Percentiles rank a stretch among this genome's conserved stretches.
Conservation (phyloP, 2,888 invertebrate species). For the Sarcophaga subvicina region DNA sequence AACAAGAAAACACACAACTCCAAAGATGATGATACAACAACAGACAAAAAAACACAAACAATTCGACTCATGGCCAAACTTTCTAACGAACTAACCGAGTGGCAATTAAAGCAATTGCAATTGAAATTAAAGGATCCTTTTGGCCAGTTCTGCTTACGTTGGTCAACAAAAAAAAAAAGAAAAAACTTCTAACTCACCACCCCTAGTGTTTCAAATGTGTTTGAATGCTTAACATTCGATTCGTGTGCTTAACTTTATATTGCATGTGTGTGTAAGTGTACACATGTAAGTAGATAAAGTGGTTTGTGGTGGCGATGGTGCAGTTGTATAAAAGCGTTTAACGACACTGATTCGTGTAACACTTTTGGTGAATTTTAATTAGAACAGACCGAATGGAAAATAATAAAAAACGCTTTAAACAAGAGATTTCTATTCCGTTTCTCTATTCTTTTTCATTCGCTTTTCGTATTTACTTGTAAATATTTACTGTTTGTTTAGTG, state of each 20-base stretch:
- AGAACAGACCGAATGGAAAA: slow-evolving; percentile 12
- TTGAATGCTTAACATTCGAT: slow-evolving; percentile 2
- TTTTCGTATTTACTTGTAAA: neutral
- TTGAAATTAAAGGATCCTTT: slow-evolving; percentile 61
- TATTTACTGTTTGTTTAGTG: neutral
- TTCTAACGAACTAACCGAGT: slow-evolving; percentile 42
- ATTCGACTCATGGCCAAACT: slow-evolving; percentile 42
- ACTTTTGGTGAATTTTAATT: slow-evolving; percentile 66
- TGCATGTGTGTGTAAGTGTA: slow-evolving; percentile 28
- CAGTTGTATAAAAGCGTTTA: slow-evolving; percentile 41
- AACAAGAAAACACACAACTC: neutral
- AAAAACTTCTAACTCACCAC: slow-evolving; percentile 3
- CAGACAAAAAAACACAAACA: slow-evolving; percentile 43
- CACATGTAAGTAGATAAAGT: slow-evolving; percentile 12
- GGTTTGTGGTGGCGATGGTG: neutral
- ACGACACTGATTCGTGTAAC: slow-evolving; percentile 53
- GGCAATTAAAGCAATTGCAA: slow-evolving; percentile 66
- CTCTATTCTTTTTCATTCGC: neutral
- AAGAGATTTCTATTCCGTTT: neutral
- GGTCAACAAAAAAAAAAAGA: neutral
- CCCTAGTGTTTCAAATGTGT: neutral
- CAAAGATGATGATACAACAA: slow-evolving; percentile 14
- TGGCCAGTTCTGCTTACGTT: slow-evolving; percentile 48
- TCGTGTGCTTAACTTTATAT: neutral
- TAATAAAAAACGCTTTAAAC: neutral